Evolutionary conservation across 2,797 vertebrate species (phyloP).

Genomic region (Vireo griseus): DNA sequence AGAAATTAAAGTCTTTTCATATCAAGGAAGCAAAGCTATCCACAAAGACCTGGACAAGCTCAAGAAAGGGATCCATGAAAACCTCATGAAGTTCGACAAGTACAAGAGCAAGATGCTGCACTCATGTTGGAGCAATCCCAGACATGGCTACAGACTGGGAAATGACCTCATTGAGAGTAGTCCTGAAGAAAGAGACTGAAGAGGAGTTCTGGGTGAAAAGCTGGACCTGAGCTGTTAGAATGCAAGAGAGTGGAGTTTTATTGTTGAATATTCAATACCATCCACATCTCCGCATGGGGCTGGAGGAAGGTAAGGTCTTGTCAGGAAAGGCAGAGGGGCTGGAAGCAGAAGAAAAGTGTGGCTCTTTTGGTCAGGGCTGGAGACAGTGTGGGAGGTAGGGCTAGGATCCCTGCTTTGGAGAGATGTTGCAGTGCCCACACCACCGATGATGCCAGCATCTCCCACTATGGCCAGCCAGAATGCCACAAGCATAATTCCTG

Average conservation of each 20-base stretch:
- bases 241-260: background rate
- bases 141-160: background rate
- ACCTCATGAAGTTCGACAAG: background rate
- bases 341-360: background rate
- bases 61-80: background rate
- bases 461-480: accelerated
- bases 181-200: too few species aligned
- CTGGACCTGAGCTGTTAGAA: background rate
- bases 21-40: background rate
- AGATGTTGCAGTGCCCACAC: too few species aligned
- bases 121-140: accelerated
- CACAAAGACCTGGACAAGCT: background rate
- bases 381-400: background rate
- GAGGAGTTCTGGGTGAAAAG: background rate
- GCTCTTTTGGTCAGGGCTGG: background rate
- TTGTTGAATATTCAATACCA: background rate
- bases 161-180: background rate
- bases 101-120: background rate
- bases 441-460: accelerated
- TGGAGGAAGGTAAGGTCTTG: background rate
- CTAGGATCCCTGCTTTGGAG: background rate
- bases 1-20: background rate
- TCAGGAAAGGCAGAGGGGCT: background rate
- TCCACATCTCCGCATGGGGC: background rate
- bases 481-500: background rate